phyloP scores from a whole-genome alignment of 2,113 vertebrate species.

The Gobio gobio region DNA sequence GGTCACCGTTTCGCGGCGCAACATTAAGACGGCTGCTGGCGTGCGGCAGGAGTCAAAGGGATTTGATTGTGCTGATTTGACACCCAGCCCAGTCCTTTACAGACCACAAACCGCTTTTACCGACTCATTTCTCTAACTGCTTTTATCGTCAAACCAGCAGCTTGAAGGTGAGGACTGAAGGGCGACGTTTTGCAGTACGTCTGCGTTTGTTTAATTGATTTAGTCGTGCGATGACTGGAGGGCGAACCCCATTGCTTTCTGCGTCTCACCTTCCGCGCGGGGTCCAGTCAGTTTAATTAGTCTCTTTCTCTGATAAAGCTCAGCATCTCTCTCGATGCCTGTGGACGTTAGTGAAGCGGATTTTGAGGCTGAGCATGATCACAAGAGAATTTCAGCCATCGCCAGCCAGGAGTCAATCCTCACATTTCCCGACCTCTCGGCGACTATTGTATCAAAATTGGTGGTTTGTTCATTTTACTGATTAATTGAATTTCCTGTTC shows the following conservation, averaged over 20 bases:
- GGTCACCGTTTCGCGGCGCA: not conserved
- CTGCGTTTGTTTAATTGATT: conserved; percentile 39
- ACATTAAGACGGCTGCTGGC: not conserved
- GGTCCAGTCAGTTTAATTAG: conserved; percentile 46
- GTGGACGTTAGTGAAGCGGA: conserved; percentile 12
- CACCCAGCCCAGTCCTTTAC: conserved; percentile 31
- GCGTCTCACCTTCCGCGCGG: conserved; percentile 37
- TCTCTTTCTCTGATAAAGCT: conserved; percentile 33
- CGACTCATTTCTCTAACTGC: conserved; percentile 19
- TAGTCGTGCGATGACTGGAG: not conserved
- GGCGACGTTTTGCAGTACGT: not conserved
- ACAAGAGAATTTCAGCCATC: not conserved
- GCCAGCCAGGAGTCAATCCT: not conserved
- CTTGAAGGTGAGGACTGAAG: conserved; percentile 33
- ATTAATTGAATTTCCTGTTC: conserved; percentile 44
- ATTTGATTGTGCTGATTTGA: conserved; percentile 43
- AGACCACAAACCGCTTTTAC: conserved; percentile 41
- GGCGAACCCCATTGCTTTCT: conserved; percentile 28
- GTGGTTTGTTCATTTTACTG: conserved; percentile 5
- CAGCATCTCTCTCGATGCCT: not conserved
- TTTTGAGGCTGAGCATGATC: conserved; percentile 18
- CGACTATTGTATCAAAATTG: not conserved
- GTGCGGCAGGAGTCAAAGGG: conserved; percentile 25
- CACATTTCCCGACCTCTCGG: not conserved
- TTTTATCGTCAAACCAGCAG: conserved; percentile 20